Conservation (phyloP, 2,888 invertebrate genomes). For the Epinotia ramella region DNA sequence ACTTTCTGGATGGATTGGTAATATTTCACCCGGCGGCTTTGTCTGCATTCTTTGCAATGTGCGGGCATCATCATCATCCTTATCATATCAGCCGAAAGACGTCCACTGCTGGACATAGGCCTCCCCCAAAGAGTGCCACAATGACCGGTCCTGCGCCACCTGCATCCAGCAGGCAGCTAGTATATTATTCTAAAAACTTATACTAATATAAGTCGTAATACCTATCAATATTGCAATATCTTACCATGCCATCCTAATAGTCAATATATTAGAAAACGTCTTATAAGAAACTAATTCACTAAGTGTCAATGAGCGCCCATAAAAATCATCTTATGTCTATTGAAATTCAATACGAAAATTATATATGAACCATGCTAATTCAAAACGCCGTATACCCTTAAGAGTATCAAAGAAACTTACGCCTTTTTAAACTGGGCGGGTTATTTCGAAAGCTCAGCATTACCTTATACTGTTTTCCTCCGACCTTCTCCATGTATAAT, state of each 20-base stretch:
- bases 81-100: too few species aligned
- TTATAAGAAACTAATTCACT: conserved; percentile 70
- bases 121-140: too few species aligned
- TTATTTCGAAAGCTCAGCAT: conserved; percentile 58
- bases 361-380: conserved; percentile 50
- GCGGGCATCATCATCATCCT: too few species aligned
- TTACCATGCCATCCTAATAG: conserved; percentile 31
- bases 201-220: too few species aligned
- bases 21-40: too few species aligned
- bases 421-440: not conserved
- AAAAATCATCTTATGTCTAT: conserved; percentile 75
- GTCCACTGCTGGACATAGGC: too few species aligned
- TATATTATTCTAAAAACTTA: too few species aligned
- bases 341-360: conserved; percentile 72
- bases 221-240: conserved; percentile 18
- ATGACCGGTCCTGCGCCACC: too few species aligned
- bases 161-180: too few species aligned
- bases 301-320: conserved; percentile 60
- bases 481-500: conserved; percentile 66
- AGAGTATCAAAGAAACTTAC: not conserved
- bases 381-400: not conserved
- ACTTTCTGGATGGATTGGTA: too few species aligned
- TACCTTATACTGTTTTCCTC: conserved; percentile 65
- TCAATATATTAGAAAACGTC: conserved; percentile 48
- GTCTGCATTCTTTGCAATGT: too few species aligned